Percentiles rank a stretch among this genome's conserved stretches.
phyloP scores from a whole-genome alignment of 2,888 invertebrate genomes.

The Drosophila prostipennis region DNA sequence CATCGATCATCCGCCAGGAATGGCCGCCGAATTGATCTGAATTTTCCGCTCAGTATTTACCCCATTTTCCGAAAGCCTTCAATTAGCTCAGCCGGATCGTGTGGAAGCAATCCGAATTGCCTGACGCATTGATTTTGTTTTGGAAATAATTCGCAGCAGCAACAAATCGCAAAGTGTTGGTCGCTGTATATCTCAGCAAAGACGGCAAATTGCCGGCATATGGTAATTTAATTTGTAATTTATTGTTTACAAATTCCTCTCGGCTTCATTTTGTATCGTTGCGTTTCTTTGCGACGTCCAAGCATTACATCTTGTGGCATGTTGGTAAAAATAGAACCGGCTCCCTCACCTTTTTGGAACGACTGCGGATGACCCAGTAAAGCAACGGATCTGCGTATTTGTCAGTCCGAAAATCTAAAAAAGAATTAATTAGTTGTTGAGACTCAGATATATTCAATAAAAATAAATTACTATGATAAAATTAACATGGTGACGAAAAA shows the following conservation, averaged over 20 bases:
- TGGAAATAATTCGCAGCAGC: constrained; percentile 63
- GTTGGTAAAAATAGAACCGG: constrained; percentile 23
- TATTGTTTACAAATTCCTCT: constrained; percentile 56
- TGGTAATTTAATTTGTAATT: constrained; percentile 47
- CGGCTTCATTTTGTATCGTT: constrained; percentile 12
- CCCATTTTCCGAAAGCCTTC: constrained; percentile 49
- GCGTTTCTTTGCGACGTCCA: constrained; percentile 14
- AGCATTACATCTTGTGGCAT: constrained; percentile 34
- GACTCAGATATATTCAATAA: constrained; percentile 47
- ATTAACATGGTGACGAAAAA: constrained; percentile 7
- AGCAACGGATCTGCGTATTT: constrained; percentile 19
- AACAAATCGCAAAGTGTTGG: constrained; percentile 53
- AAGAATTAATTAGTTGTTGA: constrained; percentile 48
- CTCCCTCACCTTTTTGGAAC: constrained; percentile 42
- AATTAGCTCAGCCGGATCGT: constrained; percentile 58
- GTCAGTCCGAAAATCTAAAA: constrained; percentile 46
- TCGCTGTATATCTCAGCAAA: constrained; percentile 60
- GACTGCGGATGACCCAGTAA: constrained; percentile 45
- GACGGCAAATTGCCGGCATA: constrained; percentile 52
- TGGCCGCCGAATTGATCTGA: constrained; percentile 25
- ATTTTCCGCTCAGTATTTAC: constrained; percentile 32
- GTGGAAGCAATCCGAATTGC: constrained; percentile 30
- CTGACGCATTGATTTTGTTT: constrained; percentile 74
- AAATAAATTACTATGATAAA: constrained; percentile 50
- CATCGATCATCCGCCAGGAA: constrained; percentile 40